phyloP scores from a whole-genome alignment of 2,113 vertebrate species.

The Paradoxurus hermaphroditus region DNA sequence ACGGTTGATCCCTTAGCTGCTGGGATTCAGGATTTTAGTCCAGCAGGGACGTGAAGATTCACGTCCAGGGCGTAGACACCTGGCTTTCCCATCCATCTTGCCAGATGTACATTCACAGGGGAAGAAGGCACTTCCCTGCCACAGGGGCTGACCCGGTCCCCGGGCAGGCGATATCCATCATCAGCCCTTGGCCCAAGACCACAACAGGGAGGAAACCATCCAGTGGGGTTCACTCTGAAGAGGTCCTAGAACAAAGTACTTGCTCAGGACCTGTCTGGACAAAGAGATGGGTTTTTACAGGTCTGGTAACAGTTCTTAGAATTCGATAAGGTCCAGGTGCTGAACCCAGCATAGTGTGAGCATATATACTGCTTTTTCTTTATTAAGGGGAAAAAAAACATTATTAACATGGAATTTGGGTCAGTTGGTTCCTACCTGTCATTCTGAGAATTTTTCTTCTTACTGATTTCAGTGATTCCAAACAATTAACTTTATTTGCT shows the following conservation, averaged over 20 bases:
- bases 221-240: not conserved
- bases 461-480: not conserved
- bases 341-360: rapidly evolving
- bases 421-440: not conserved
- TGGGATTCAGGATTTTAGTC: not conserved
- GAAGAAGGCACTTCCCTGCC: not conserved
- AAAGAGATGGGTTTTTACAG: not conserved
- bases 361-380: not conserved
- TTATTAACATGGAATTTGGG: not conserved
- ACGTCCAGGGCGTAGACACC: no score
- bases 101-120: not conserved
- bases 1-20: not conserved
- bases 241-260: not conserved
- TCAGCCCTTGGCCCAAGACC: not conserved
- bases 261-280: not conserved
- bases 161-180: not conserved
- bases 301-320: not conserved
- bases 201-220: not conserved
- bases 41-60: not conserved
- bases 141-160: not conserved
- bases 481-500: not conserved
- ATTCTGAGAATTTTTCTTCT: not conserved
- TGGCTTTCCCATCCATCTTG: not conserved
- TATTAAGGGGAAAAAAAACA: not conserved
- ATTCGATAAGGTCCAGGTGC: not conserved